These are phyloP conservation scores for Dolichotis patagonum DNA, from an alignment of 2,113 vertebrate species.

Conservation along the genomic window DNA sequence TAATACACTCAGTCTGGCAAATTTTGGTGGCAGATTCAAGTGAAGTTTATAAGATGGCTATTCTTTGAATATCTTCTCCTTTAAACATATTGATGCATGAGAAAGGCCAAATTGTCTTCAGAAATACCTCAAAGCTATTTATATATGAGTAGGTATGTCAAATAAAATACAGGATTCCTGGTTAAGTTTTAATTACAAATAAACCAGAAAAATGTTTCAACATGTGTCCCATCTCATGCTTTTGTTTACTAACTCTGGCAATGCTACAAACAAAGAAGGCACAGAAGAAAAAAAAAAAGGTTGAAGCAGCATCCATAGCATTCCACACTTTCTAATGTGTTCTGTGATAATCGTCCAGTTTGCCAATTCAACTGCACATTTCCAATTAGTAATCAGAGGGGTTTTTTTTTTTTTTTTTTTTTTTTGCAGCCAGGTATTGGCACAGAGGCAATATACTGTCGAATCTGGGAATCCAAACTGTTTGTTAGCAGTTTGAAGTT, in stretches of 20 bases:
- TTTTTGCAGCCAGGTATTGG: conserved; percentile 51
- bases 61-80: background rate
- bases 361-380: conserved; percentile 18
- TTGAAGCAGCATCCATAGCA: background rate
- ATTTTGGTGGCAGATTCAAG: background rate
- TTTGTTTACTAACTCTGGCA: background rate
- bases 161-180: background rate
- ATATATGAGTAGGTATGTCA: background rate
- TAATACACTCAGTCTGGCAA: background rate
- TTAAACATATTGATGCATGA: background rate
- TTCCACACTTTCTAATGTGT: background rate
- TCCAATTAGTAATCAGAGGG: conserved; percentile 34
- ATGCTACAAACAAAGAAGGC: background rate
- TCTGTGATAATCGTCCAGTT: background rate
- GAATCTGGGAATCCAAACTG: conserved; percentile 36
- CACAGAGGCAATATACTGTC: conserved; percentile 55
- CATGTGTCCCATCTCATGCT: background rate
- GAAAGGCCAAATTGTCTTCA: conserved; percentile 38
- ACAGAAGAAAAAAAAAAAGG: background rate
- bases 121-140: background rate
- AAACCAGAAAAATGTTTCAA: background rate
- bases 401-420: background rate
- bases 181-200: conserved; percentile 38
- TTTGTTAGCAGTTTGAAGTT: conserved; percentile 66
- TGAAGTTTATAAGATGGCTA: background rate